A percentile compares a stretch with the other conserved stretches of the same genome.
Conservation (phyloP, 92 coral and sea anemone species). For the Nematostella vectensis region DNA sequence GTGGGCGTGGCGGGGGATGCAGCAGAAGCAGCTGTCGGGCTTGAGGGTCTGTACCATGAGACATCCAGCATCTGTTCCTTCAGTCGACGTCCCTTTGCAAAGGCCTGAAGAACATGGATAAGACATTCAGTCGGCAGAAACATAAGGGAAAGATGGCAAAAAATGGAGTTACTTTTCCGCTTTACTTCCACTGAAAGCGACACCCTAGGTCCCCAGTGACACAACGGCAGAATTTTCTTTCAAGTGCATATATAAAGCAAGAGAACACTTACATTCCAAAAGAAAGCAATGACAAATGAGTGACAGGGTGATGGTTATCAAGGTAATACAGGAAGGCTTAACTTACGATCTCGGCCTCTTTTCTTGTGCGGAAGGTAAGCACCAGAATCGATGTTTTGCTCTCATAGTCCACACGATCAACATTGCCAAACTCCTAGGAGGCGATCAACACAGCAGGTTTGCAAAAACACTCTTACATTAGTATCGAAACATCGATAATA, state of each 20-base stretch:
- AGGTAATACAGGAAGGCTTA: no score
- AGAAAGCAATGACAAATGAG: no score
- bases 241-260: no score
- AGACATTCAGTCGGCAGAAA: neutral
- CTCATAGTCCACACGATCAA: conserved; percentile 76
- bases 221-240: no score
- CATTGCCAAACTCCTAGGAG: conserved; percentile 88
- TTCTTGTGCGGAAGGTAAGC: conserved; percentile 80
- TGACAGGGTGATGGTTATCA: no score
- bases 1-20: conserved; percentile 26
- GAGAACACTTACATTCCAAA: no score
- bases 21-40: conserved; percentile 27
- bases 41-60: conserved; percentile 65
- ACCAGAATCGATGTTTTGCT: conserved; percentile 44
- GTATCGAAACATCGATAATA: neutral
- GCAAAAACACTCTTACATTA: neutral
- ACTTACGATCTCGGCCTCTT: conserved; percentile 95
- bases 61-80: conserved; percentile 68
- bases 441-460: neutral
- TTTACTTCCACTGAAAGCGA: no score
- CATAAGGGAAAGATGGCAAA: no score
- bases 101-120: conserved; percentile 50
- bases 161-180: no score
- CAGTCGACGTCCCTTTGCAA: conserved; percentile 60
- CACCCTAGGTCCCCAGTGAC: no score